Base-by-base conservation (phyloP, 1,140 invertebrate genomes). In the Sycobia sp. region DNA sequence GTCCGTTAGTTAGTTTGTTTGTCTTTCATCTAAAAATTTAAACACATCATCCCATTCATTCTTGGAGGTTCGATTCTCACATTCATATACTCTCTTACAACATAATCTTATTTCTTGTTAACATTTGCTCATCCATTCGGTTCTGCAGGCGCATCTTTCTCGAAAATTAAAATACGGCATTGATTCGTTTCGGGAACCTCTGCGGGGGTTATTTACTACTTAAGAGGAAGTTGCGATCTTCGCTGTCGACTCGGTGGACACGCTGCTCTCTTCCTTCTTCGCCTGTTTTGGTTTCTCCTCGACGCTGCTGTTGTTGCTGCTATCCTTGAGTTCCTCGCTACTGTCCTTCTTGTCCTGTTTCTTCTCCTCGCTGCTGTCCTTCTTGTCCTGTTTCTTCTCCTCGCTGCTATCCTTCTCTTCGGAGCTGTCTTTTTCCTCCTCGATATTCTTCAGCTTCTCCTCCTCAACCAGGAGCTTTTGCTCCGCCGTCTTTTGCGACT, bases 301-400 rank as follows among this genome's bases (percentile, higher is more conserved):
- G 18, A 50, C 57, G 47, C 57, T 50, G 57, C 57, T n/a, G n/a
- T n/a, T n/a, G n/a, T n/a, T n/a, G n/a, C n/a, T n/a, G n/a, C n/a
- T n/a, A n/a, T 63, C 41, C n/a, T 58, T 18, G 27, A 44, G 53
- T 32, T 64, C 54, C n/a, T 64, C 54, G 7, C 20, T 29, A 22
- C 54, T 64, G 18, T 58, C 39, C 13, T 64, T 39, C 47, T 51
- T 50, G 3, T 53, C 49, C 29, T 9, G 20, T 9, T 41, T 46
- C 14, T 57, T 61, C 11, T 72, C 68, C 53, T 46, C 5, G n/a
- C n/a, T n/a, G 34, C 69, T 67, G 13, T 71, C 64, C 44, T 66
- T 74, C 39, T 69, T 71, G 16, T 65, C 69, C 43, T 66, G 70
- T 36, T 71, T 73, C 23, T 67, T 68, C 50, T 73, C 69, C 39